Percentiles rank a stretch among this genome's conserved stretches.
Evolutionary conservation across 2,797 vertebrate genomes (phyloP).

Genomic region (Sebastes itinus): DNA sequence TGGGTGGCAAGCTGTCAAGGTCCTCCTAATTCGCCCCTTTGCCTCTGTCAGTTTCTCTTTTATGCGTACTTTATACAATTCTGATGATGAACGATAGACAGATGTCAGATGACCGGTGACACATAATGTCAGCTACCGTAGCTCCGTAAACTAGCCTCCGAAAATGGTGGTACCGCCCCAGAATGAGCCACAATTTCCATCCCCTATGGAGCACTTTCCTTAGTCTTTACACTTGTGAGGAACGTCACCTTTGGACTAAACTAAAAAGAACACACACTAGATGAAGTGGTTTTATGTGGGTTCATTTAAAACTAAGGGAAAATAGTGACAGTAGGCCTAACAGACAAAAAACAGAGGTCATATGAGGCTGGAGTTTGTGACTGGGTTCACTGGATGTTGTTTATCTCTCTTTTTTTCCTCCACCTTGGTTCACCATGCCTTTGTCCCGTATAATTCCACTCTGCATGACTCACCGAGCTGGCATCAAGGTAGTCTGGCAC

Average conservation of each 20-base stretch:
- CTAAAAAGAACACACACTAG: background rate
- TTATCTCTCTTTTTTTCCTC: background rate
- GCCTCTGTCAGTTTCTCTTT: too few relatives aligned
- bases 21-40: too few relatives aligned
- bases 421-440: background rate
- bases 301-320: background rate
- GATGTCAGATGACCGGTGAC: too few relatives aligned
- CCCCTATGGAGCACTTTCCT: background rate
- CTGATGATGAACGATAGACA: too few relatives aligned
- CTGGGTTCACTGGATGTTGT: background rate
- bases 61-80: too few relatives aligned
- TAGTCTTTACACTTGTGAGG: background rate
- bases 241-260: background rate
- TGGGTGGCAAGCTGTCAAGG: background rate
- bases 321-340: background rate
- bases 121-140: too few relatives aligned
- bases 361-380: background rate
- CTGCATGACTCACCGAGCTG: slow-evolving; percentile 35
- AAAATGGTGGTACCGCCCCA: too few relatives aligned
- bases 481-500: slow-evolving; percentile 24
- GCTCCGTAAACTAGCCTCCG: accelerated
- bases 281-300: background rate
- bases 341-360: background rate
- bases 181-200: too few relatives aligned
- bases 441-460: slow-evolving; percentile 8